Evolutionary conservation across 1,140 invertebrate genomes (phyloP), one percentile per base, ranked within the genome.

Genomic region (Dryas iulia): DNA sequence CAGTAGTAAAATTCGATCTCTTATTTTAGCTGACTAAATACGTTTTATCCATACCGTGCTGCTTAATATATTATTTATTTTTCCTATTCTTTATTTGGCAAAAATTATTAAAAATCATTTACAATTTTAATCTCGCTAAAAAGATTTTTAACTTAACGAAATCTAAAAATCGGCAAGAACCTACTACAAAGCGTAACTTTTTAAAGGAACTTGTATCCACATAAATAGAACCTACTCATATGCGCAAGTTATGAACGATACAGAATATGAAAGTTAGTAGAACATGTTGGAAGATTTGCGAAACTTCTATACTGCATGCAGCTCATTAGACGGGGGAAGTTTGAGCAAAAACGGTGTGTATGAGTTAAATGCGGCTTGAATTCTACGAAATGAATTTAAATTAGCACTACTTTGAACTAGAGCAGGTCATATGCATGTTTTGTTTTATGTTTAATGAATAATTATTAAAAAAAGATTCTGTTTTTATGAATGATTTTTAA

Each of bases 291-390:
- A 47, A 47, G 39, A 47, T 47, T 47, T 47, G 39, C 1, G 39
- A 21, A 47, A 47, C 18, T 47, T 47, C 39, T 11, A 47, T 31
- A 21, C 18, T 14, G 39, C 39, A 47, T 72, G 68, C 72, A 81
- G 69, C 77, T 81, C 77, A 80, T 84, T 83, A 82, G 58, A 78
- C 74, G 73, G 73, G 70, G 67, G 61, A 72, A 77, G 39, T 47
- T 47, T 47, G 7, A 47, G 39, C 39, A 47, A 47, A 47, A 47
- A 47, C 39, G 18, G 39, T 47, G 18, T 47, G 14, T 47, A 47
- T 21, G 39, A 47, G 39, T 47, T 47, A 47, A 47, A 47, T 47
- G 14, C 18, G 8, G 39, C 39, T 47, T 47, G 39, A 47, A 47
- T 47, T 18, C 39, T 47, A 21, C 18, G 39, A 47, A 47, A 47